Conservation (phyloP, 1,140 invertebrate genomes). For the Drosophila willistoni region DNA sequence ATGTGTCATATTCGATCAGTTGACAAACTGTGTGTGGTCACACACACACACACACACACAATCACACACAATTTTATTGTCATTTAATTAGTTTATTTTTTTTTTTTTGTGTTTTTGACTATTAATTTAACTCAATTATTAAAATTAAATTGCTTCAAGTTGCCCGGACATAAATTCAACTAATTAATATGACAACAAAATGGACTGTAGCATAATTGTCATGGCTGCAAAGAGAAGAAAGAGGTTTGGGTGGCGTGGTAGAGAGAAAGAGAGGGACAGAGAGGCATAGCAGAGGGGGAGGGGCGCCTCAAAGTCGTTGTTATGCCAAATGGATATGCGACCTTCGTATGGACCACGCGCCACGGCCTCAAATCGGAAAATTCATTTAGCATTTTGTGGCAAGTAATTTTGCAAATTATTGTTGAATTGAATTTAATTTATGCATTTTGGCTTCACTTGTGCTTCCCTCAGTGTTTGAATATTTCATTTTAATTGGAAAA, state of each 20-base stretch:
- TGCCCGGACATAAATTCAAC: slow-evolving; percentile 28
- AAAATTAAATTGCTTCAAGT: slow-evolving; percentile 2
- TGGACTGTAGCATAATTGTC: neutral
- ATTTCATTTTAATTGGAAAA: slow-evolving; percentile 60
- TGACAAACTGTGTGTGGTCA: slow-evolving; percentile 13
- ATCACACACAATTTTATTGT: neutral
- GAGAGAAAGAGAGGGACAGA: too few relatives aligned
- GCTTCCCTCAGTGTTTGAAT: slow-evolving; percentile 1
- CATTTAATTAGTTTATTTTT: slow-evolving; percentile 8
- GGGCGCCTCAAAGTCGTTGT: neutral
- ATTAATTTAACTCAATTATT: slow-evolving; percentile 5
- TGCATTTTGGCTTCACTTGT: slow-evolving; percentile 28
- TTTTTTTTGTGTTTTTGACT: neutral
- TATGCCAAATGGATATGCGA: neutral
- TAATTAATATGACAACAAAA: slow-evolving; percentile 30
- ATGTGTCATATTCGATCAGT: neutral
- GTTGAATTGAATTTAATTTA: slow-evolving; percentile 40
- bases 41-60: neutral
- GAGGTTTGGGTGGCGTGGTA: too few relatives aligned
- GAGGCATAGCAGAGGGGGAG: too few relatives aligned
- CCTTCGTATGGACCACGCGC: neutral
- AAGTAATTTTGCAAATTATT: slow-evolving; percentile 38
- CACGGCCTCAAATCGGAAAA: slow-evolving; percentile 9
- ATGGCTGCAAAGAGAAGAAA: too few relatives aligned
- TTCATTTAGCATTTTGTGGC: slow-evolving; percentile 21